Percentiles rank a stretch among this genome's conserved stretches.
These are phyloP conservation scores for Tapirus indicus DNA, from an alignment of 2,797 vertebrate species.

Conservation along the genomic window DNA sequence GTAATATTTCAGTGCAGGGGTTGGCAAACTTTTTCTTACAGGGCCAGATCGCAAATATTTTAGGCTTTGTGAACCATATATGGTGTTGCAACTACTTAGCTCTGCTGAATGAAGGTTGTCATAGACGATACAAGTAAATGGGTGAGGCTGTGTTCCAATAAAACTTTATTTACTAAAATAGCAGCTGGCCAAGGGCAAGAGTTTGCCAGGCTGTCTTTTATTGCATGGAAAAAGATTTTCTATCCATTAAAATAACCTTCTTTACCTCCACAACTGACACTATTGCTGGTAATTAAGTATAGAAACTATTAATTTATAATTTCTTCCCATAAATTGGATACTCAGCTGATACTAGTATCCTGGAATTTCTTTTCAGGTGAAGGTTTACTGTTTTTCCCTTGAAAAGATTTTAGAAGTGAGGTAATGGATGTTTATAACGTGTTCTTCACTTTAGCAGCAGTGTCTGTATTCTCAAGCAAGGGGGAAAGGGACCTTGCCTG, in stretches of 20 bases:
- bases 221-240: not conserved
- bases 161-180: not conserved
- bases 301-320: not conserved
- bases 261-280: not conserved
- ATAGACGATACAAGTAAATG: not conserved
- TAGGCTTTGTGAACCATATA: not conserved
- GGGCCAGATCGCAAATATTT: not conserved
- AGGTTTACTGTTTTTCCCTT: slow-evolving; percentile 1
- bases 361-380: slow-evolving; percentile 50
- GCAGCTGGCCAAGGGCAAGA: not conserved
- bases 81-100: not conserved
- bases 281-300: not conserved
- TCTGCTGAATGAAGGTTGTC: slow-evolving; percentile 8
- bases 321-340: not conserved
- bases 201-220: not conserved
- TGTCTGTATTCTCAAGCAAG: not conserved
- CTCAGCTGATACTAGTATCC: not conserved
- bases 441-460: not conserved
- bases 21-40: not conserved
- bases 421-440: not conserved
- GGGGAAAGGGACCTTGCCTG: not conserved
- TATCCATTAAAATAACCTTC: not conserved
- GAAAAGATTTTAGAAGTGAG: slow-evolving; percentile 12
- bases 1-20: not conserved
- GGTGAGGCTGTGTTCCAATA: not conserved